These are phyloP conservation scores for Siderastrea radians DNA, from an alignment of 92 coral and sea anemone species.

Conservation along the genomic window DNA sequence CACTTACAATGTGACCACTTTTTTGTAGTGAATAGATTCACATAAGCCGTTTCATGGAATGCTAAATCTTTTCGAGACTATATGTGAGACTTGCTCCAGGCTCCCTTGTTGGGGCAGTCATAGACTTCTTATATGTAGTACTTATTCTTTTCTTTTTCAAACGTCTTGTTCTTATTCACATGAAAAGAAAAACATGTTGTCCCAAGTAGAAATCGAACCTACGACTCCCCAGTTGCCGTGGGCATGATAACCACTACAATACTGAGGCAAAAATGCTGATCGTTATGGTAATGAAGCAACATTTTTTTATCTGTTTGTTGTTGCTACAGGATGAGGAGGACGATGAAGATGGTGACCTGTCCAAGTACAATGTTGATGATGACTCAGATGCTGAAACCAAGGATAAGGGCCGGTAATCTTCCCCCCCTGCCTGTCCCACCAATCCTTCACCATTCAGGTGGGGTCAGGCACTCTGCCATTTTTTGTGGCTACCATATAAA, in stretches of 20 bases:
- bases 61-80: no score
- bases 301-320: not conserved
- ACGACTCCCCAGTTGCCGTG: no score
- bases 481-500: not conserved
- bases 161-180: no score
- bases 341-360: constrained; percentile 77
- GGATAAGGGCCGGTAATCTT: constrained; percentile 97
- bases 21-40: not conserved
- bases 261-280: no score
- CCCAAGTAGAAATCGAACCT: no score
- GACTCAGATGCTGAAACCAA: constrained; percentile 82
- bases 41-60: no score
- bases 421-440: constrained; percentile 62
- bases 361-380: constrained; percentile 77
- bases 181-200: no score
- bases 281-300: not conserved
- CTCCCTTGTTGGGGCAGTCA: no score
- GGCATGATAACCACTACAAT: no score
- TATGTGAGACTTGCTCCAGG: no score
- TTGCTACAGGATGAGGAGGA: constrained; percentile 61
- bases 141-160: no score
- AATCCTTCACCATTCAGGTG: constrained; percentile 72
- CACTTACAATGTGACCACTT: not conserved
- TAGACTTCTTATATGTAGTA: no score
- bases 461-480: constrained; percentile 63